A percentile compares a stretch with the other conserved stretches of the same genome.
Evolutionary conservation across 2,888 invertebrate genomes (phyloP).

Genomic region (Tenthredo livida): DNA sequence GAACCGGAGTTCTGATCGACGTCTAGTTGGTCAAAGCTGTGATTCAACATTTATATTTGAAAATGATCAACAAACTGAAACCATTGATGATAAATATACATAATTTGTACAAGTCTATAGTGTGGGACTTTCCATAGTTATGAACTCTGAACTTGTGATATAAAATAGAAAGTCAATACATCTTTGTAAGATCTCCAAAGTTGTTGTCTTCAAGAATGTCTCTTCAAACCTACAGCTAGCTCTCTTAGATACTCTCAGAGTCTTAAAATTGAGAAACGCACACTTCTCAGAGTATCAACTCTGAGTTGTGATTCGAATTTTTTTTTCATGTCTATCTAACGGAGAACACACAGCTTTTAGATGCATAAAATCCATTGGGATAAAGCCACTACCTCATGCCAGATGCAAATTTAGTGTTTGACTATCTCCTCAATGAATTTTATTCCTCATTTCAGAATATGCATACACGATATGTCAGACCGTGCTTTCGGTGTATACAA

Average conservation of each 20-base stretch:
- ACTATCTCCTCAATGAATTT: neutral
- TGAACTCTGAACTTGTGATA: neutral
- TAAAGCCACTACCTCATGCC: neutral
- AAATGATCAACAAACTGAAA: neutral
- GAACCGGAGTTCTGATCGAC: no score
- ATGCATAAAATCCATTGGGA: neutral
- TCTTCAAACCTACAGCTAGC: neutral
- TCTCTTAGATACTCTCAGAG: neutral
- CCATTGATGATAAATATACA: neutral
- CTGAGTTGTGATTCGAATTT: neutral
- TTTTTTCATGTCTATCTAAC: neutral
- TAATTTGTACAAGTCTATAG: neutral
- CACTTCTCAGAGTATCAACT: neutral
- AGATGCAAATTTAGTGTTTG: neutral
- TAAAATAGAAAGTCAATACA: neutral
- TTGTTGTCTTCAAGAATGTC: neutral
- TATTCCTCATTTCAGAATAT: conserved; percentile 69
- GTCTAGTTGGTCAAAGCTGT: neutral
- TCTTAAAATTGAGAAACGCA: neutral
- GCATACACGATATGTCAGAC: conserved; percentile 81
- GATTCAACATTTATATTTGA: neutral
- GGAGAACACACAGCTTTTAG: neutral
- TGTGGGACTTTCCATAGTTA: neutral
- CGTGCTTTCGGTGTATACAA: conserved; percentile 82
- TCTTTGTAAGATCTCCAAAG: neutral